Conservation (phyloP, 1,140 invertebrate species). For the Drosophila sturtevanti region DNA sequence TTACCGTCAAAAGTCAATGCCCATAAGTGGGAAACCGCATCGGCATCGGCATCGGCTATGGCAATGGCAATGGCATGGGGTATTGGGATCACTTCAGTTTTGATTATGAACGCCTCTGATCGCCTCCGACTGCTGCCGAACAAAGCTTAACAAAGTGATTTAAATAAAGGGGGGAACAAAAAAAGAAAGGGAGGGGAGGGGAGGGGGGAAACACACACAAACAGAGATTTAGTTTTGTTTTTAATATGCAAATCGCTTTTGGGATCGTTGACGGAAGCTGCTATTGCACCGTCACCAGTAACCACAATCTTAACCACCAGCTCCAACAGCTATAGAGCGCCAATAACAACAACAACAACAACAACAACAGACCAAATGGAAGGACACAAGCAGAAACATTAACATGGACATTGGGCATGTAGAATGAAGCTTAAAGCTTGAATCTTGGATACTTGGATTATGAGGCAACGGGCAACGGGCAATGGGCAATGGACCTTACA, state of each 20-base stretch:
- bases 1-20: constrained; percentile 18
- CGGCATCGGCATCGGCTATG: constrained; percentile 20
- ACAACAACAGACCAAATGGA: constrained; percentile 47
- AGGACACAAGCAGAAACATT: constrained; percentile 50
- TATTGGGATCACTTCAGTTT: constrained; percentile 67
- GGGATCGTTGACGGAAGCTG: constrained; percentile 70
- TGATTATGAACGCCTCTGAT: constrained; percentile 71
- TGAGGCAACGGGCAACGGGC: too few species aligned
- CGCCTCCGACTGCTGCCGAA: constrained; percentile 60
- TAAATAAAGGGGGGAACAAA: constrained; percentile 40
- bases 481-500: background rate
- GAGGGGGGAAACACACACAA: constrained; percentile 17
- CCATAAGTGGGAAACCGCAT: background rate
- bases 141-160: constrained; percentile 74
- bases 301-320: constrained; percentile 13
- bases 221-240: background rate
- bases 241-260: constrained; percentile 69
- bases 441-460: too few species aligned
- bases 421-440: too few species aligned
- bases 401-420: constrained; percentile 4
- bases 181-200: too few species aligned
- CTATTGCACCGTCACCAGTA: constrained; percentile 40
- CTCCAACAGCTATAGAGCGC: constrained; percentile 41
- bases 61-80: background rate
- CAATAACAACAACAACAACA: constrained; percentile 47